Evolutionary conservation across 2,113 vertebrate genomes (phyloP), one percentile per base, ranked within the genome.

Genomic region (Alethe diademata): DNA sequence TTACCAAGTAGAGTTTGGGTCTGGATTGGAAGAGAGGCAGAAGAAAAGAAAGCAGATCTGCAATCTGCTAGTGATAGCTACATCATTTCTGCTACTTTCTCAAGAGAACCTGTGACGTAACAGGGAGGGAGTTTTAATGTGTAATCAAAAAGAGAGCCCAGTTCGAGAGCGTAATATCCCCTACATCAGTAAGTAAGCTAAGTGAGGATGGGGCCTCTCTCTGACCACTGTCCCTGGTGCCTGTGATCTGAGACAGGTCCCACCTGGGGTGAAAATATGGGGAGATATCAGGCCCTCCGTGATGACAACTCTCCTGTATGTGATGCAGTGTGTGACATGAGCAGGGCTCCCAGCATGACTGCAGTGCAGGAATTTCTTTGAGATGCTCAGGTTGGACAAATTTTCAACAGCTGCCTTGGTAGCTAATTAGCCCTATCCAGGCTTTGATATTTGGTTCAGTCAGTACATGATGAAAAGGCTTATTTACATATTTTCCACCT

Each of bases 401-500:
- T 90, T 93, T 95, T 79, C 47, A 92, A 73, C 91, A 92, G 88
- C 79, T 95, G 94, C 64, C 75, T 86, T 64, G 62, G 79, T 54
- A 62, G 38, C 67, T 93, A 88, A 94, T 96, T 93, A 95, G 85
- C 24, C 75, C 67, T 31, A 54, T 43, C 38, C 26, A 22, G 54
- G 36, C 82, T 96, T 95, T 96, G 88, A 95, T 93, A 84, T 28
- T 38, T 73, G 47, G 42, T 76, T 93, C 79, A 90, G 88, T 83
- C 78, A 50, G 29, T 86, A 79, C 62, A 78, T 48, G 95, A 95
- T 93, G 47, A 94, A 93, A 93, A 78, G 36, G 56, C 75, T 73
- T 94, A 83, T 94, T 94, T 94, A 60, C 92, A 82, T 95, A 85
- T 90, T 95, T 93, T 69, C 62, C 78, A 91, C 90, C 78, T 92